Base-by-base conservation (phyloP, 2,113 vertebrate genomes). In the Cebus imitator region DNA sequence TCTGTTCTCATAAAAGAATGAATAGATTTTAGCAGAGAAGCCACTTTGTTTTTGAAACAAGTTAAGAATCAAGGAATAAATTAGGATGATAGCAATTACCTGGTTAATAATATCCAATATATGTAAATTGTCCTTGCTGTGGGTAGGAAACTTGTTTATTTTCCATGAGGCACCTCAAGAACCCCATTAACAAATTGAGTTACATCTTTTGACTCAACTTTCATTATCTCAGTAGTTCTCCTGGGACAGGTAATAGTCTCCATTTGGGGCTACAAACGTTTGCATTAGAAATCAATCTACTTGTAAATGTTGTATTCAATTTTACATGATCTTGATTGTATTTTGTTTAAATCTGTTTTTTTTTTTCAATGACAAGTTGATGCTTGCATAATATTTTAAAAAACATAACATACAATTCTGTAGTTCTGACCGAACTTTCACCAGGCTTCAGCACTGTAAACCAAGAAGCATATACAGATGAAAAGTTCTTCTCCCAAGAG, bases 71-170 rank as follows among this genome's bases (percentile, higher is more conserved):
- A 70, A 93, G 82, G 50, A 35, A 37, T 70, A 80, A 80, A 50
- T 96, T 48, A 91, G 35, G 20, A 82, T 64, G 52, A 58, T 37
- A 45, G 78, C 43, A 96, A 85, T 66, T 89, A 50, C 73, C 45
- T 80, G 45, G 20, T 78, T 79, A 85, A 87, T 25, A 93, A 37
- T 76, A 68, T 57, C 21, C 66, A 94, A 50, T 32, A 21, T 35
- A 70, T 45, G 70, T 55, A 80, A 81, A 64, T 75, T 90, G 37
- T 18, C 43, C 48, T 97, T 86, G 58, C 58, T 88, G 3, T n/a
- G 80, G 85, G 40, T 94, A 78, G 18, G 92, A 91, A 72, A 86
- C 91, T 84, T 68, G 48, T 90, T 94, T 95, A 78, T 79, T 97
- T 90, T 95, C 75, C 32, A 37, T 23, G 43, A 97, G 50, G 37